Evolutionary conservation across 2,113 vertebrate species (phyloP), one percentile per base, ranked within the genome.

Genomic region (Mobula hypostoma): DNA sequence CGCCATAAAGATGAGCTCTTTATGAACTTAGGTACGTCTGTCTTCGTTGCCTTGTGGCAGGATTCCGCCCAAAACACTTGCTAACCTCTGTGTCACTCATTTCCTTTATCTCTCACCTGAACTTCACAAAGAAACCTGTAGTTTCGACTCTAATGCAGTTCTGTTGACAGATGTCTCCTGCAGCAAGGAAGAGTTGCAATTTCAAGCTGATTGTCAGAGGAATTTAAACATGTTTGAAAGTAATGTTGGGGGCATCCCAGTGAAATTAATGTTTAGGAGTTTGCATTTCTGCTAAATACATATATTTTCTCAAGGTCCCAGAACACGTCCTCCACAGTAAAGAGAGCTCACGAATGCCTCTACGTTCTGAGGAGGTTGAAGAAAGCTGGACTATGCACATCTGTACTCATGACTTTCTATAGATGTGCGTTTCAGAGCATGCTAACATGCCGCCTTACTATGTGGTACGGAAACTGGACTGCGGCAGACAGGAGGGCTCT

Each of bases 91-190:
- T 90, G 85, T 90, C 85, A 90, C n/a, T 90, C 61, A 90, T 17
- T 66, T 66, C 85, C 83, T 63, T 87, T 66, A 90, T 90, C 58
- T 66, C 29, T 90, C 85, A 63, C 83, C 29, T 14, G 27, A 88
- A 27, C 83, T 61, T n/a, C 83, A 68, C 74, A 56, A 94, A 94
- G 79, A 68, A 83, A 7, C 94, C 24, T 0, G 0, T 93, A 88
- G 83, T 94, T 94, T 94, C 94, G 92, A 94, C 94, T 83, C 94
- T 95, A 83, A 95, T 94, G 94, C n/a, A 32, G 91, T 78, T 94
- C 95, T 94, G 94, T 40, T 29, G 36, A 94, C 94, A 95, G 95
- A 96, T 95, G 61, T n/a, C 61, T 90, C 85, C 85, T 90, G 58
- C 85, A 90, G 85, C 61, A n/a, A 95, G 95, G 94, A 95, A 95